Conservation (phyloP, 2,888 invertebrate species). For the Tuta absoluta region DNA sequence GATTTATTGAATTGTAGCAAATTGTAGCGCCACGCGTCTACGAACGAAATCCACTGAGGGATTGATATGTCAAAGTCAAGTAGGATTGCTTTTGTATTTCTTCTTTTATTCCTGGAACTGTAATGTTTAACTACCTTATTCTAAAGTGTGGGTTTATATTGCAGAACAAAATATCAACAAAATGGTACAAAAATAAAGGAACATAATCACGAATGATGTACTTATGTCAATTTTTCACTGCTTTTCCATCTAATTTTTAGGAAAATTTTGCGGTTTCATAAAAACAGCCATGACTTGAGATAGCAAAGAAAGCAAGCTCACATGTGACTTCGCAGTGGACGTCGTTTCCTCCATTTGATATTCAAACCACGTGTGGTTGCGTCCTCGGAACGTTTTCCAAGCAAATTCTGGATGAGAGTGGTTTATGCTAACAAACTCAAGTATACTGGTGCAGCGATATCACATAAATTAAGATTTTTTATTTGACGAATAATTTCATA, state of each 20-base stretch:
- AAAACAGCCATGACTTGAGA: no score
- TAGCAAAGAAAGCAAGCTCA: background rate
- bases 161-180: no score
- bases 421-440: background rate
- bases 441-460: background rate
- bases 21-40: background rate
- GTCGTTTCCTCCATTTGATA: conserved; percentile 3
- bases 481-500: background rate
- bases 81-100: background rate
- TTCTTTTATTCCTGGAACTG: background rate
- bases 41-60: background rate
- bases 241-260: no score
- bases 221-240: no score
- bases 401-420: conserved; percentile 3
- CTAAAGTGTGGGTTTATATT: no score
- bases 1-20: conserved; percentile 4
- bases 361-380: conserved; percentile 3
- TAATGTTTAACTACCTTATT: no score
- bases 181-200: no score
- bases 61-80: conserved; percentile 11
- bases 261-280: no score
- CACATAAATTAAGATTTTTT: background rate
- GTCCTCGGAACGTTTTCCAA: conserved; percentile 6
- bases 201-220: no score
- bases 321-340: conserved; percentile 3